Evolutionary conservation across 1,140 invertebrate species (phyloP), one percentile per base, ranked within the genome.

Genomic region (Idris sp.): DNA sequence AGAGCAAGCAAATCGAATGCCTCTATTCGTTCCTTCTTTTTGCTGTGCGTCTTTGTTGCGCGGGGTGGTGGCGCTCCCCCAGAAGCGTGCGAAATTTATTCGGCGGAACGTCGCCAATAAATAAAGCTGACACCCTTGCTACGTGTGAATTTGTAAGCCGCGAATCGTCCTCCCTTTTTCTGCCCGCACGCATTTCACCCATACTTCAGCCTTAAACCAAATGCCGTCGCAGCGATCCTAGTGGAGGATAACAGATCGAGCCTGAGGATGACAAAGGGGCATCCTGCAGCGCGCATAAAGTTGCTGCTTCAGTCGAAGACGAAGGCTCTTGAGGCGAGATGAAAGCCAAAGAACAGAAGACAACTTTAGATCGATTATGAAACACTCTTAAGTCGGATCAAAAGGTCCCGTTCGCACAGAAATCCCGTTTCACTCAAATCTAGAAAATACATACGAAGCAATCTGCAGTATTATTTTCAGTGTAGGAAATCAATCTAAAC

Each of bases 1-100:
- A 72, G 74, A 76, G 74, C 67, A 62, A 67, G 67, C 74, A 76
- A 76, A 76, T 76, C 74, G 74, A 76, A 76, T 76, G 74, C 67
- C 49, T 69, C 61, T 65, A 58, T 72, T 61, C 58, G 44, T 68
- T 61, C 68, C 61, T 76, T 67, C 68, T 65, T 76, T 67, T 68
- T 46, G 41, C 40, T 15, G 61, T 49, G 54, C 31, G 43, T 73
- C 61, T 62, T 74, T 74, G 54, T 74, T 56, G 62, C 61, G 7
- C 59, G 18, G n/a, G 40, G 35, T 35, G 53, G 28, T 28, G n/a
- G 46, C 41, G 19, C 46, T 53, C 68, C 61, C n/a, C 74, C 40
- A 68, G 59, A 65, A 78, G 53, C 67, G 61, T 25, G 56, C 36
- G 58, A 72, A 78, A 74, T 78, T 74, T 72, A 74, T 74, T 74